These are phyloP conservation scores for Drosophila chauvacae DNA, from an alignment of 1,140 invertebrate genomes.

Conservation along the genomic window DNA sequence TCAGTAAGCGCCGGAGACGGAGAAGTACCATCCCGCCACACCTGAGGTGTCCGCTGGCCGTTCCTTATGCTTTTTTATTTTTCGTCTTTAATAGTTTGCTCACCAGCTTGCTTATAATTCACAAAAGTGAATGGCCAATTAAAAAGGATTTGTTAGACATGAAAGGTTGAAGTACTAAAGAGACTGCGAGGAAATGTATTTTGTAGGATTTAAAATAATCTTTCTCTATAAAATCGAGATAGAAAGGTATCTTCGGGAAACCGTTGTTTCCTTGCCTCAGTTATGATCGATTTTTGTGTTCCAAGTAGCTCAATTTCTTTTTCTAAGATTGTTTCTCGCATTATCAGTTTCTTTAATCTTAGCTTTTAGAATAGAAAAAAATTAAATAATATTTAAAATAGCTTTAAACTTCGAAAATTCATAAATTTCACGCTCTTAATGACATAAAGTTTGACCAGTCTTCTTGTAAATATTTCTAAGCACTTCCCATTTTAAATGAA, in stretches of 20 bases:
- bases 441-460: not conserved
- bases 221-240: too few species aligned
- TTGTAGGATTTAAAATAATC: not conserved
- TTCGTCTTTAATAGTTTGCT: constrained; percentile 26
- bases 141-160: constrained; percentile 11
- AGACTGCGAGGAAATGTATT: not conserved
- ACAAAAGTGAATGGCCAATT: constrained; percentile 27
- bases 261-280: too few species aligned
- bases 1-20: constrained; percentile 21
- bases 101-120: not conserved
- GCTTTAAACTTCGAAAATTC: not conserved
- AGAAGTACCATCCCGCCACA: constrained; percentile 60
- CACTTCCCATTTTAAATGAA: not conserved
- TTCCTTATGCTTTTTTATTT: not conserved
- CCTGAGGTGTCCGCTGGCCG: constrained; percentile 41
- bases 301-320: too few species aligned
- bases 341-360: too few species aligned
- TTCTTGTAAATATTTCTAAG: too few species aligned
- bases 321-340: too few species aligned
- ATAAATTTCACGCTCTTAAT: not conserved
- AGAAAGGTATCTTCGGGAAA: too few species aligned
- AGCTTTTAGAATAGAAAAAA: too few species aligned
- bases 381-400: not conserved
- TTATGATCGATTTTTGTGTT: too few species aligned
- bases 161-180: not conserved